Conservation (phyloP, 2,888 invertebrate species). For the Orchesella flavescens region DNA sequence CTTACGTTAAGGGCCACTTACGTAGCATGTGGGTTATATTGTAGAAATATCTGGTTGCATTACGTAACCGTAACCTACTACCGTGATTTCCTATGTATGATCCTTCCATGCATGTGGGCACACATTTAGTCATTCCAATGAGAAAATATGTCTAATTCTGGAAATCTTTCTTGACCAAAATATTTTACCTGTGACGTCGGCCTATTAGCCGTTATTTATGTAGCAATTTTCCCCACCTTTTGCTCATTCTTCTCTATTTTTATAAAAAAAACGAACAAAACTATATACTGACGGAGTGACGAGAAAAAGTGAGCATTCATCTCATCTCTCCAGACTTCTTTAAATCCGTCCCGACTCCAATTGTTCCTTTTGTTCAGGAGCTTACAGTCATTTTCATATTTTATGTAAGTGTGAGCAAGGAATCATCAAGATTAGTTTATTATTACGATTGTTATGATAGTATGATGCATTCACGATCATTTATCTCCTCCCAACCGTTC, state of each 20-base stretch:
- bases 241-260: conserved; percentile 59
- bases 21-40: neutral
- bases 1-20: conserved; percentile 37
- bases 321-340: no score
- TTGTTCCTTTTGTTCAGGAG: conserved; percentile 31
- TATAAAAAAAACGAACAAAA: neutral
- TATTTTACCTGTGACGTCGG: conserved; percentile 54
- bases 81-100: neutral
- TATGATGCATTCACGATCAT: conserved; percentile 19
- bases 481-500: conserved; percentile 53
- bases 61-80: conserved; percentile 27
- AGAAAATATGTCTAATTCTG: conserved; percentile 52
- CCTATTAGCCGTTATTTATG: conserved; percentile 71
- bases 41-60: conserved; percentile 3
- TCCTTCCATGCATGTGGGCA: conserved; percentile 31
- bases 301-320: neutral
- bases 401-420: conserved; percentile 52
- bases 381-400: conserved; percentile 32
- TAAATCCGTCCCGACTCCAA: conserved; percentile 6
- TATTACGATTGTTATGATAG: conserved; percentile 54
- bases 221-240: conserved; percentile 69
- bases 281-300: conserved; percentile 9
- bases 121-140: conserved; percentile 26
- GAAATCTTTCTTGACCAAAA: conserved; percentile 40
- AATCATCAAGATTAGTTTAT: conserved; percentile 55